These are phyloP conservation scores for Lepeophtheirus nordmannii DNA, from an alignment of 2,888 invertebrate species.

Conservation along the genomic window DNA sequence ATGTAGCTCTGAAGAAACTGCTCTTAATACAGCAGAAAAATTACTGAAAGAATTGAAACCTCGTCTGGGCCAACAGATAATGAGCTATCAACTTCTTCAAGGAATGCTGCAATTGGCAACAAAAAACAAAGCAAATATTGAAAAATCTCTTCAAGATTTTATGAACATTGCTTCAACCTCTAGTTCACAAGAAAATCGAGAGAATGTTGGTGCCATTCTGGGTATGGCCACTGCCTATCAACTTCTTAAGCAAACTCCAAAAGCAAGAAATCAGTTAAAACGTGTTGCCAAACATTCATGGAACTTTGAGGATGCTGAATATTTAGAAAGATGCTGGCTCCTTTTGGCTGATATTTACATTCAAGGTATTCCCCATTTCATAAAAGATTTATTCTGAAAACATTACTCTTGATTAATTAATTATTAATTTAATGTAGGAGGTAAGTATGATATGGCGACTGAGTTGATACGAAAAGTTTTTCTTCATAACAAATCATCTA, in stretches of 20 bases:
- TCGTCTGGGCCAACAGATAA: conserved; percentile 46
- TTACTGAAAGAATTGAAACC: conserved; percentile 54
- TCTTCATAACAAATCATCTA: conserved; percentile 70
- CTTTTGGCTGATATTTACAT: conserved; percentile 78
- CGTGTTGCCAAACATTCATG: conserved; percentile 65
- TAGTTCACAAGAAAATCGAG: conserved; percentile 36
- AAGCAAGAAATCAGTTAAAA: conserved; percentile 66
- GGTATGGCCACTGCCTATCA: conserved; percentile 71
- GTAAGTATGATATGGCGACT: conserved; percentile 68
- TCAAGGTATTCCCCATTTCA: conserved; percentile 37
- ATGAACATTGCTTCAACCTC: conserved; percentile 56
- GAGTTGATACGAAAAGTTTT: conserved; percentile 57
- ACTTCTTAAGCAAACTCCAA: conserved; percentile 52
- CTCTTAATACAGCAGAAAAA: conserved; percentile 54
- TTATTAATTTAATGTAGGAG: conserved; percentile 33
- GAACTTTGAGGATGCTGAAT: conserved; percentile 91
- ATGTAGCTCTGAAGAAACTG: conserved; percentile 45
- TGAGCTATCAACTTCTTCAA: conserved; percentile 53
- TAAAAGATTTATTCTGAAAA: neutral
- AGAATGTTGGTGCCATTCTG: conserved; percentile 68
- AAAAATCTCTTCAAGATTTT: conserved; percentile 64
- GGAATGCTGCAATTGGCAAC: conserved; percentile 69
- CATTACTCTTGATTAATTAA: too few relatives aligned
- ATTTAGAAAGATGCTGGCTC: conserved; percentile 86
- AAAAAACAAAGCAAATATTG: conserved; percentile 64